Conservation (phyloP, 2,797 vertebrate species). For the Glossophaga mutica region DNA sequence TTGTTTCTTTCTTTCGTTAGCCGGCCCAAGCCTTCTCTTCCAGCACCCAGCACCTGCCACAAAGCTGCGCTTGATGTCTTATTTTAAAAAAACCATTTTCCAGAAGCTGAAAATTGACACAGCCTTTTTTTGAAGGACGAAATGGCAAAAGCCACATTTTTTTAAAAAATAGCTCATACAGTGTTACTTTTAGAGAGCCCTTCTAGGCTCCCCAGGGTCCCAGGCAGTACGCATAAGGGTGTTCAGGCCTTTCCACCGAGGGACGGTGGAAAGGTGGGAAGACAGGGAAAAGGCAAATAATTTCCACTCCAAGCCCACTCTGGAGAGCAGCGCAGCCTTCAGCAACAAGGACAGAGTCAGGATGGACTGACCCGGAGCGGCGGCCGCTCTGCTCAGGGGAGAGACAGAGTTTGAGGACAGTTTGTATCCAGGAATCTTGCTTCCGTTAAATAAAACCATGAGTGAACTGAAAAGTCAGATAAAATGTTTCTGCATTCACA, state of each 20-base stretch:
- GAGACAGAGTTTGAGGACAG: not conserved
- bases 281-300: not conserved
- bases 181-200: not conserved
- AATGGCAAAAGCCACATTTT: not conserved
- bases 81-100: not conserved
- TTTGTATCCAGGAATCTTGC: not conserved
- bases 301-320: not conserved
- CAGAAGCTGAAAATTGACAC: not conserved
- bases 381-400: fast-evolving
- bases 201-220: not conserved
- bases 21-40: not conserved
- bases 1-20: not conserved
- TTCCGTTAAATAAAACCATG: not conserved
- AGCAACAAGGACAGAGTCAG: not conserved
- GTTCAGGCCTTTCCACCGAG: fast-evolving
- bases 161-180: not conserved
- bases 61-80: not conserved
- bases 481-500: not conserved
- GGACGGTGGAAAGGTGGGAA: not conserved
- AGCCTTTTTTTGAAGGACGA: not conserved
- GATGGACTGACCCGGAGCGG: fast-evolving
- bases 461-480: not conserved
- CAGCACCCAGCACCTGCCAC: not conserved
- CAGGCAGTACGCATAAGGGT: not conserved
- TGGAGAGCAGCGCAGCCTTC: not conserved